A percentile compares a stretch with the other conserved stretches of the same genome.
phyloP scores from a whole-genome alignment of 2,113 vertebrate genomes.

The Microcebus ravelobensis region DNA sequence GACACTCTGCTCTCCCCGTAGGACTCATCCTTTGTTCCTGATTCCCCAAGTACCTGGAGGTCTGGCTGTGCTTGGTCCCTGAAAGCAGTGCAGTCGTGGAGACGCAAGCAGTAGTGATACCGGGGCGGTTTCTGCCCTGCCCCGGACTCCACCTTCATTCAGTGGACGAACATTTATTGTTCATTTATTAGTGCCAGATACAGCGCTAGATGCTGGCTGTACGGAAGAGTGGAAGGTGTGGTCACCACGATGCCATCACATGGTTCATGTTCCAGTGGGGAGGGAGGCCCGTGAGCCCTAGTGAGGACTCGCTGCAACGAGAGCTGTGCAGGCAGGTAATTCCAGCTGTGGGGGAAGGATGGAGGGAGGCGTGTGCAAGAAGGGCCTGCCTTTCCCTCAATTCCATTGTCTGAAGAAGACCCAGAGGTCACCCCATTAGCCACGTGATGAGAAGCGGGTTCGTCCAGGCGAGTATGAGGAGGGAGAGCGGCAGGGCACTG shows the following conservation, averaged over 20 bases:
- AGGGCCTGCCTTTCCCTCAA: background rate
- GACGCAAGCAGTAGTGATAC: background rate
- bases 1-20: background rate
- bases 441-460: background rate
- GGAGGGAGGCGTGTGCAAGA: background rate
- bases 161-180: background rate
- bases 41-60: background rate
- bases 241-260: background rate
- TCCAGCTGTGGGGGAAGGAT: background rate
- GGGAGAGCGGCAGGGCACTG: accelerated
- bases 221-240: background rate
- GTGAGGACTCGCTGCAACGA: accelerated
- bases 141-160: background rate
- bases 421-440: accelerated
- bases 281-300: background rate
- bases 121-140: background rate
- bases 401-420: background rate
- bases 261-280: background rate
- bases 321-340: background rate
- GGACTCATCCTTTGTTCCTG: background rate
- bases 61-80: background rate
- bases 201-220: background rate
- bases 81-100: background rate
- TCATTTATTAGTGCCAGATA: background rate
- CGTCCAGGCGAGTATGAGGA: background rate